Evolutionary conservation across 2,888 invertebrate species (phyloP).

Genomic region (Ashinkailepas kermadecensis): DNA sequence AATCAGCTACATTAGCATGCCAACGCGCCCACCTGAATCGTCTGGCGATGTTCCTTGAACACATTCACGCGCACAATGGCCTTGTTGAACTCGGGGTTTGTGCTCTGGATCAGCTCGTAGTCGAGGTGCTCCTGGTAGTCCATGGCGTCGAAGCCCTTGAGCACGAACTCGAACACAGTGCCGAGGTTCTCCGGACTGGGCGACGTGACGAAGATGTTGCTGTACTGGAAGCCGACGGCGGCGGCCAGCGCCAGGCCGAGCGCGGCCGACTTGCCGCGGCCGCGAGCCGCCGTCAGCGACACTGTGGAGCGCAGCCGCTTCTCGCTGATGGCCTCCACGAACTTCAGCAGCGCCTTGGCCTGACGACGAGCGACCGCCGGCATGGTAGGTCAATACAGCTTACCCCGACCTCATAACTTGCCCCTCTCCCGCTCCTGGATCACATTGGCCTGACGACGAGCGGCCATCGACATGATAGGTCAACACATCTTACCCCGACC

Average conservation of each 20-base stretch:
- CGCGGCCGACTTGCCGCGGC: slow-evolving; percentile 96
- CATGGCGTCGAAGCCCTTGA: slow-evolving; percentile 85
- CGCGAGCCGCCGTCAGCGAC: slow-evolving; percentile 90
- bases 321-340: slow-evolving; percentile 91
- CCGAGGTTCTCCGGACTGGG: slow-evolving; percentile 97
- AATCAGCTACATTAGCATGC: too few species aligned
- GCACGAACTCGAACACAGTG: slow-evolving; percentile 92
- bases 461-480: too few species aligned
- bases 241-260: slow-evolving; percentile 85
- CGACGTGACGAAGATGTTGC: slow-evolving; percentile 94
- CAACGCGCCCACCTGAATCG: slow-evolving; percentile 61
- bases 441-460: too few species aligned
- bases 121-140: slow-evolving; percentile 94
- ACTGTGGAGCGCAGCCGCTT: slow-evolving; percentile 81
- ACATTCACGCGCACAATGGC: slow-evolving; percentile 90
- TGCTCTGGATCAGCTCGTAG: slow-evolving; percentile 87
- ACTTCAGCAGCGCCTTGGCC: slow-evolving; percentile 82
- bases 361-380: slow-evolving; percentile 36
- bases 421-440: too few species aligned
- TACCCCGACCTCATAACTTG: too few species aligned
- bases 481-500: too few species aligned
- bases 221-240: slow-evolving; percentile 73
- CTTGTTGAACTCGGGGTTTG: slow-evolving; percentile 93
- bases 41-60: slow-evolving; percentile 81
- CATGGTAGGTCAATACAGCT: too few species aligned